Evolutionary conservation across 2,113 vertebrate genomes (phyloP), one percentile per base, ranked within the genome.

Genomic region (Aegithalos caudatus): DNA sequence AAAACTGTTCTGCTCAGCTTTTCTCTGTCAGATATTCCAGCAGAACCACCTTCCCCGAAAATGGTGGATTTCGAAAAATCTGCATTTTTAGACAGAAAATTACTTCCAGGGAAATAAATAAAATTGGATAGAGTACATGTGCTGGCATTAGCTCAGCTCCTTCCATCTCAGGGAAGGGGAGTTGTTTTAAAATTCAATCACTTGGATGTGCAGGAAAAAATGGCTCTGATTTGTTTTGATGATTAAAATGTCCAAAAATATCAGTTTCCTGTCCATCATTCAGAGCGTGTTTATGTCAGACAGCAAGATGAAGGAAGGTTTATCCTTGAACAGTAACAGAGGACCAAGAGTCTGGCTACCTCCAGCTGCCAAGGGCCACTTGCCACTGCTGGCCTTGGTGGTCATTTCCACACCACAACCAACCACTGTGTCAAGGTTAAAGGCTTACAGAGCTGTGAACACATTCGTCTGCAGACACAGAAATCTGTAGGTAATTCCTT

Each of bases 41-140:
- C 29, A 91, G 54, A 88, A 70, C 40, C 50, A 40, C 14, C n/a
- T 69, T 66, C 64, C 47, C 60, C 71, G 50, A 69, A 91, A 95
- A 77, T 1, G 4, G 19, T n/a, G 47, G 44, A 85, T 81, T 96
- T 89, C 76, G 81, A 94, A 84, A 86, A 82, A 72, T 50, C 19
- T 58, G 19, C 48, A n/a, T n/a, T 90, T 96, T 90, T 51, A 56
- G 51, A 90, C 16, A 74, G 72, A 88, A 94, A 81, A 95, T 66
- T 71, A 73, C 45, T 95, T 66, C 17, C 76, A 86, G 51, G 40
- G 33, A 81, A 94, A 93, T 69, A 83, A 86, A 80, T 60, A 81
- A 91, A 77, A 72, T 48, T 48, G 44, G 53, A 64, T 80, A 33
- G 29, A 91, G 42, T 40, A 25, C 33, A 58, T 54, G 35, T 47